A percentile compares a stretch with the other conserved stretches of the same genome.
These are phyloP conservation scores for Tillus elongatus DNA, from an alignment of 2,888 invertebrate species.

Conservation along the genomic window DNA sequence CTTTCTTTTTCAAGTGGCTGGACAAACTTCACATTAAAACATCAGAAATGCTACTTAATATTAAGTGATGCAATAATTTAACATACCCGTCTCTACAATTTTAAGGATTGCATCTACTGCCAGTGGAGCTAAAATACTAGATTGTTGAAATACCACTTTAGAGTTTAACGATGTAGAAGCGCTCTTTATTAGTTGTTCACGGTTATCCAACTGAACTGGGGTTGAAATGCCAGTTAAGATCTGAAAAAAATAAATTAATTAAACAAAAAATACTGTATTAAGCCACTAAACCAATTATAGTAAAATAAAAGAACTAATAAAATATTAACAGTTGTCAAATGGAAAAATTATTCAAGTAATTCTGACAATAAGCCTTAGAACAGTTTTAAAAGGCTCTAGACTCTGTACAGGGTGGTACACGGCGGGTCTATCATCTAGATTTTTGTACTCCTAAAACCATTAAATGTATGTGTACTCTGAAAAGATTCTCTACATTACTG, in stretches of 20 bases:
- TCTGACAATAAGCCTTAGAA: too few relatives aligned
- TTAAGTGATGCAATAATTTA: neutral
- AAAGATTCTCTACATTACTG: too few relatives aligned
- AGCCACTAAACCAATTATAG: too few relatives aligned
- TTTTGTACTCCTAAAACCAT: too few relatives aligned
- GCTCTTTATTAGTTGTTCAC: slow-evolving; percentile 80
- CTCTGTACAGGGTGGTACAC: too few relatives aligned
- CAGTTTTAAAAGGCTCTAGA: too few relatives aligned
- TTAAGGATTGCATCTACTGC: slow-evolving; percentile 95
- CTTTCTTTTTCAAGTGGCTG: too few relatives aligned
- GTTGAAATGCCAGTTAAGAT: slow-evolving; percentile 78
- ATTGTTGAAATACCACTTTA: slow-evolving; percentile 98
- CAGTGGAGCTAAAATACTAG: slow-evolving; percentile 87
- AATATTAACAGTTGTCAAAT: slow-evolving; percentile 6
- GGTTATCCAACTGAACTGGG: slow-evolving; percentile 77
- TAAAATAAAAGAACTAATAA: slow-evolving; percentile 4
- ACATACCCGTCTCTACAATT: slow-evolving; percentile 55
- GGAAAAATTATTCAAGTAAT: too few relatives aligned
- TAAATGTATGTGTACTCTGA: too few relatives aligned
- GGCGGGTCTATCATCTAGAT: too few relatives aligned
- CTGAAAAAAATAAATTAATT: slow-evolving; percentile 19
- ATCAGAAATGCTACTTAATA: neutral
- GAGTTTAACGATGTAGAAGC: slow-evolving; percentile 98
- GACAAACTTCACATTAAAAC: too few relatives aligned
- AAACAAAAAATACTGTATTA: too few relatives aligned